Base-by-base conservation (phyloP, 2,888 invertebrate genomes). In the Lasioglossum leucozonium region DNA sequence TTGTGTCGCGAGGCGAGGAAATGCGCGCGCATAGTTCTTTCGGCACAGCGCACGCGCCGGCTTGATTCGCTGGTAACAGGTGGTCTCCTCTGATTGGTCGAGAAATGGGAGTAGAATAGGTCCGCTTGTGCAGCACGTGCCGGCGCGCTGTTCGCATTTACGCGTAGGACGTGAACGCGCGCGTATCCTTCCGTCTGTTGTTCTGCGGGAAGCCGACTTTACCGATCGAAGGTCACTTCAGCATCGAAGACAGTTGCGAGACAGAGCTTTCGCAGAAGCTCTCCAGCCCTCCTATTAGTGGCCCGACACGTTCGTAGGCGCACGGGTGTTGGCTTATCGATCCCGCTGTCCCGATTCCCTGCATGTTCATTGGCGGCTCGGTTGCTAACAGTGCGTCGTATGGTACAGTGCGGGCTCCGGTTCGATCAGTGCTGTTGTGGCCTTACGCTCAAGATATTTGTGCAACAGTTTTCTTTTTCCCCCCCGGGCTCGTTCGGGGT, bases 41-140 rank as follows among this genome's bases (percentile, higher is more conserved):
- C n/a, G 34, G 16, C 40, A 22, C 5, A 22, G 34, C 82, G 26
- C 65, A 4, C 10, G 37, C 62, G 81, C 85, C 89, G 89, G 90
- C 92, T 87, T 90, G 90, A 90, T 92, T 86, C 90, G 90, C 88
- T 91, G 91, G 93, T 95, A 95, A 95, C 95, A 95, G 95, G 95
- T 95, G 95, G 95, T 95, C 93, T 91, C 87, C 91, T 88, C 91
- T 92, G 94, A 94, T 95, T 95, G 95, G 95, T 90, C 88, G 93
- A 92, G 18, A 10, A 44, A 76, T 74, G 58, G 80, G 78, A 80
- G 37, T 42, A 72, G 67, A 47, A 74, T 80, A 69, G 75, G 67
- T 80, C 75, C 58, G 79, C 47, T 69, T 77, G 76, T 75, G 69
- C 89, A 89, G 86, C 90, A 91, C 90, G 91, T 89, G 87, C 88